A percentile compares a stretch with the other conserved stretches of the same genome.
Conservation (phyloP, 2,797 vertebrate species). For the Austrolebias charrua region DNA sequence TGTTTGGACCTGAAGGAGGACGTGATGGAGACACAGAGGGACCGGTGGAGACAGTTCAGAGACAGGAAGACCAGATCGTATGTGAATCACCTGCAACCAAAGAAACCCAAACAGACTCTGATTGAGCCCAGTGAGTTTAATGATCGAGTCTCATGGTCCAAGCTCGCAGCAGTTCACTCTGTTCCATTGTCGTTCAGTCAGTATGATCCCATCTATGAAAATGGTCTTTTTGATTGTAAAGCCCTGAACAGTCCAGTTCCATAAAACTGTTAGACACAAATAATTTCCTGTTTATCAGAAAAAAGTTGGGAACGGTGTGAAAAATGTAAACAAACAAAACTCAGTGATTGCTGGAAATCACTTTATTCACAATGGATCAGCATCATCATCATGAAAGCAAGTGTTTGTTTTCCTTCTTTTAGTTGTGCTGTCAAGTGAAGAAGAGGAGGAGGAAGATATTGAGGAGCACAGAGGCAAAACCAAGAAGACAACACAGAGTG, state of each 20-base stretch:
- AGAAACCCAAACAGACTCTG: slow-evolving; percentile 1
- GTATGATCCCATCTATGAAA: background rate
- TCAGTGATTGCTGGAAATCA: no score
- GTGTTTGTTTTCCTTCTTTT: background rate
- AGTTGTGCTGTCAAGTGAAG: slow-evolving; percentile 73
- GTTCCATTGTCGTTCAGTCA: no score
- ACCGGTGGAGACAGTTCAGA: slow-evolving; percentile 41
- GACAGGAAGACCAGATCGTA: slow-evolving; percentile 25
- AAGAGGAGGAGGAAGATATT: slow-evolving; percentile 44
- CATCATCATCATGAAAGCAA: no score
- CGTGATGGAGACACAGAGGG: slow-evolving; percentile 31
- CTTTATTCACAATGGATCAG: no score
- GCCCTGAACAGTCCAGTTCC: no score
- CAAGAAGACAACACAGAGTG: background rate
- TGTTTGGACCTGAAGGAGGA: slow-evolving; percentile 7
- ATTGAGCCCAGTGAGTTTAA: slow-evolving; percentile 57
- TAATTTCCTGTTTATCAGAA: no score
- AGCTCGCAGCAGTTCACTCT: no score
- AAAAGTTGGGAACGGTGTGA: no score
- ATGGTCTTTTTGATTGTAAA: background rate
- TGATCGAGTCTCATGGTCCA: background rate
- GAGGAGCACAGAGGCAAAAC: background rate
- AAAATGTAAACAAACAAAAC: no score
- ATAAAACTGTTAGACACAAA: no score
- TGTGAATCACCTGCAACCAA: background rate